Evolutionary conservation across 2,888 invertebrate species (phyloP), one percentile per base, ranked within the genome.

Genomic region (Melinaea menophilus): DNA sequence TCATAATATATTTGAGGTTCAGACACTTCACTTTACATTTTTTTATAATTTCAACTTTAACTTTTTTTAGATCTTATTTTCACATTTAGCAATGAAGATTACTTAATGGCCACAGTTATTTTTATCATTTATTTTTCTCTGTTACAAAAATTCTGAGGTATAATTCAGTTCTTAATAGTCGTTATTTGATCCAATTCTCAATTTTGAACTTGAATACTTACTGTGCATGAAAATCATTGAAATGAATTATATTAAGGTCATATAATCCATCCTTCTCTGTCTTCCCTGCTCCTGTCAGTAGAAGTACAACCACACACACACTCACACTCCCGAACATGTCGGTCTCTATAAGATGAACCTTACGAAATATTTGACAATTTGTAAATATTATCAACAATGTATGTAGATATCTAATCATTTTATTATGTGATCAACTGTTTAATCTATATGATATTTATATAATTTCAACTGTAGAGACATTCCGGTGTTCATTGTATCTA

Each of bases 201-300:
- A 41, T 9, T 9, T 41, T 41, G 57, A 51, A 12, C n/a, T 4
- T 72, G 22, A 22, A 22, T 22, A 83, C 88, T 88, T 79, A 92
- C 92, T 92, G 92, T 2, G 92, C 92, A 67, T 92, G 92, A 69
- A 92, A 92, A 68, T 92, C 92, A 76, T 92, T 92, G 70, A 88
- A 85, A 76, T 92, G 92, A 69, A 92, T 81, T 47, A 90, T 83
- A 65, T 90, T 88, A 5, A 90, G 75, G 51, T 87, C 85, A 64
- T 75, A 90, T 22, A 84, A 69, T 2, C 66, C 80, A 47, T 72
- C 70, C n/a, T 73, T 71, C 62, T 82, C 78, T 0, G 79, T 77
- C 3, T 71, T 31, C 4, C 70, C 77, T 0, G 72, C 58, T 9
- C 72, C 76, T 2, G 79, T 31, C 54, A 69, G 33, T 9, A 71